Evolutionary conservation across 2,113 vertebrate species (phyloP).

Genomic region (Pavo muticus): DNA sequence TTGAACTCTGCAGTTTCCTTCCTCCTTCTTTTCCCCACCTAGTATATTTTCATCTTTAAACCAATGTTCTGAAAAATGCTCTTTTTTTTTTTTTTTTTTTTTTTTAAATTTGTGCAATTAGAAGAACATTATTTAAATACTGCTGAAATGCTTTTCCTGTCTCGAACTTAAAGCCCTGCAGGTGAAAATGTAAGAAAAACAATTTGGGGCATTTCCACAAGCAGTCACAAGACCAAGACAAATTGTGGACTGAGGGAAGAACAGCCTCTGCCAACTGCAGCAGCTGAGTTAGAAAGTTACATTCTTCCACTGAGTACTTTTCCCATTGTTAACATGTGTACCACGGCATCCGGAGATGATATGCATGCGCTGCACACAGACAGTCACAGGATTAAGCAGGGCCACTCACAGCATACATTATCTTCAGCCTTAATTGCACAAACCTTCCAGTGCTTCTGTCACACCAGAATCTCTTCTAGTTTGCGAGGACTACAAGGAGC

Average conservation of each 20-base stretch:
- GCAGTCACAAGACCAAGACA: conserved; percentile 59
- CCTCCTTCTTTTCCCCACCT: not conserved
- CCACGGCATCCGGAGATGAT: conserved; percentile 19
- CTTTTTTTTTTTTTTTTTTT: too few relatives aligned
- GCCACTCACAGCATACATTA: conserved; percentile 32
- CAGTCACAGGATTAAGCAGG: conserved; percentile 42
- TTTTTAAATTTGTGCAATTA: not conserved
- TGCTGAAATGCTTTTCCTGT: conserved; percentile 30
- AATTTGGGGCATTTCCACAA: conserved; percentile 26
- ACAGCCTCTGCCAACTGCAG: conserved; percentile 39
- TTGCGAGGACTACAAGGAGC: not conserved
- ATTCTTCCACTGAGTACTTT: conserved; percentile 60
- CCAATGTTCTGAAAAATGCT: not conserved
- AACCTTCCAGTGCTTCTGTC: not conserved
- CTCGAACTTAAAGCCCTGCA: conserved; percentile 9
- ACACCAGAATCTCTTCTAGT: not conserved
- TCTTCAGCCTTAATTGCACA: not conserved
- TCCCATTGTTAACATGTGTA: conserved; percentile 59
- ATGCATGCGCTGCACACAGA: conserved; percentile 23
- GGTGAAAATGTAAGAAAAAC: conserved; percentile 56
- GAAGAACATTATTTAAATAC: not conserved
- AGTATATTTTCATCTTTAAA: not conserved
- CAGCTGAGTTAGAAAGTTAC: conserved; percentile 65
- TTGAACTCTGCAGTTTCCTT: not conserved
- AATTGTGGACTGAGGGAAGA: conserved; percentile 4